A percentile compares a stretch with the other conserved stretches of the same genome.
phyloP scores from a whole-genome alignment of 2,888 invertebrate species.

The Sarcophaga rosellei region DNA sequence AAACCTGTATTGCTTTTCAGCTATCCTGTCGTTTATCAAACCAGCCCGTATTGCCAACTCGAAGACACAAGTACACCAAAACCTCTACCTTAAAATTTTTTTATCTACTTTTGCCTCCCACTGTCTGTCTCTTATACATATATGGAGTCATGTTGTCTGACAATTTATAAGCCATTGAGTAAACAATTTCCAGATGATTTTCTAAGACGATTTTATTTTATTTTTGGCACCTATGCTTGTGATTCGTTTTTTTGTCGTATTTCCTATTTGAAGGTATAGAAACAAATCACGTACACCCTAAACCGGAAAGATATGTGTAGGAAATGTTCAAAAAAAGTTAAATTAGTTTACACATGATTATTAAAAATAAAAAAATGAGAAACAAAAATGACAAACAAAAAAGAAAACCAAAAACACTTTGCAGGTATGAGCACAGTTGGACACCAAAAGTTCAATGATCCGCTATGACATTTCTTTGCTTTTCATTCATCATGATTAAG shows the following conservation, averaged over 20 bases:
- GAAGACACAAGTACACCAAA: too few species aligned
- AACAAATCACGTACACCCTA: constrained; percentile 1
- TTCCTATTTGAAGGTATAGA: not conserved
- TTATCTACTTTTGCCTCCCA: not conserved
- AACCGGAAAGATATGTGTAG: not conserved
- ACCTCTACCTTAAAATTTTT: too few species aligned
- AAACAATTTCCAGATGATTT: not conserved
- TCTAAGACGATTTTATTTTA: not conserved
- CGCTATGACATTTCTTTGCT: not conserved
- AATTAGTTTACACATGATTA: not conserved
- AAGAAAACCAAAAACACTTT: not conserved
- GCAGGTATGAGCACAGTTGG: not conserved
- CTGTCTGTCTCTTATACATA: not conserved
- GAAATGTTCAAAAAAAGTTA: not conserved
- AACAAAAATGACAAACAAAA: too few species aligned
- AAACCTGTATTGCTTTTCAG: too few species aligned
- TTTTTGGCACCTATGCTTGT: not conserved
- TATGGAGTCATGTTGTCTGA: not conserved
- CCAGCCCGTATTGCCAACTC: too few species aligned
- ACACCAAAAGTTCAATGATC: constrained; percentile 1
- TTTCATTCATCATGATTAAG: not conserved
- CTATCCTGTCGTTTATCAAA: too few species aligned
- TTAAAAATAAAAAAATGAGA: not conserved
- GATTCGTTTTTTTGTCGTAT: not conserved
- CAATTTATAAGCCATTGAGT: not conserved